These are phyloP conservation scores for Trachurus trachurus DNA, from an alignment of 2,797 vertebrate genomes.

Conservation along the genomic window DNA sequence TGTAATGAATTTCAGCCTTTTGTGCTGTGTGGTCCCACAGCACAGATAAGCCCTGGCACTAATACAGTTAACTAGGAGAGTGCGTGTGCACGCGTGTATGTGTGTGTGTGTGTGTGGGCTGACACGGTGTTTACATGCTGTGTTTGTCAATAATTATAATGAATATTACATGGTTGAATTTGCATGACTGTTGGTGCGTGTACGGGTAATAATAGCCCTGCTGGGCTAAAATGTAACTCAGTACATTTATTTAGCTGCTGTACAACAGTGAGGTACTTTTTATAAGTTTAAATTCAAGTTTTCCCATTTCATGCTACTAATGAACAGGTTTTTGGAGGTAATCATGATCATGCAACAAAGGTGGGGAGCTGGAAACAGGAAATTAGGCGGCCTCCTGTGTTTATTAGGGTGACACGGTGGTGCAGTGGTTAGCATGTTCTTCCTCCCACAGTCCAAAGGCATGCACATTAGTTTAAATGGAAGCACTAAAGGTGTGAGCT, in stretches of 20 bases:
- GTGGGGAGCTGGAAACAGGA: too few relatives aligned
- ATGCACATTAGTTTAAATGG: too few relatives aligned
- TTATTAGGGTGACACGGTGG: too few relatives aligned
- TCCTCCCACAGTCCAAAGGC: too few relatives aligned
- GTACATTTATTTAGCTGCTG: background rate
- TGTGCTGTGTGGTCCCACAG: constrained; percentile 68
- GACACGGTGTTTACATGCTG: constrained; percentile 44
- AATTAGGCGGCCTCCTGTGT: too few relatives aligned
- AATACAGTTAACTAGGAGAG: constrained; percentile 60
- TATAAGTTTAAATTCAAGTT: too few relatives aligned
- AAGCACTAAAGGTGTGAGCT: too few relatives aligned
- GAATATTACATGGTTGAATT: constrained; percentile 24
- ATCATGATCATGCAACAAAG: too few relatives aligned
- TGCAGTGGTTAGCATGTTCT: too few relatives aligned
- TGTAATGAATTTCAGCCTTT: constrained; percentile 81
- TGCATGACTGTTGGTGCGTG: background rate
- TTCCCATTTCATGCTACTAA: background rate
- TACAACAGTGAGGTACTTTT: background rate
- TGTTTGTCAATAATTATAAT: constrained; percentile 47
- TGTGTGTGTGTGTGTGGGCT: constrained; percentile 15
- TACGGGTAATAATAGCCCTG: background rate
- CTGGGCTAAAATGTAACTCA: background rate
- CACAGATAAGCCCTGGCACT: constrained; percentile 64
- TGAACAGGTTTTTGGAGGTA: too few relatives aligned
- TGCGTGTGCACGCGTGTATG: constrained; percentile 13